A percentile compares a stretch with the other conserved stretches of the same genome.
phyloP scores from a whole-genome alignment of 2,888 invertebrate species.

The Sipha maydis region DNA sequence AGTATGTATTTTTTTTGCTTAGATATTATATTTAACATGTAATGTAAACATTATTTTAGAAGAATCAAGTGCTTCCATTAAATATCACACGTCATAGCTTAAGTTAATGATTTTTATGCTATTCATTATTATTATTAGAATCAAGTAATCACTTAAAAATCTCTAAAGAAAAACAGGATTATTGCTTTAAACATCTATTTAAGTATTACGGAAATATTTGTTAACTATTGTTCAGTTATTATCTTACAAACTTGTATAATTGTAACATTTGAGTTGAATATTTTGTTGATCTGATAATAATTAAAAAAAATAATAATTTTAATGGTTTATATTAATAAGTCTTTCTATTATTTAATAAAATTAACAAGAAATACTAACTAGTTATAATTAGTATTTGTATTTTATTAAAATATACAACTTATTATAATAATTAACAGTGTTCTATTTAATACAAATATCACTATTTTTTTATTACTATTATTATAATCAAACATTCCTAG shows the following conservation, averaged over 20 bases:
- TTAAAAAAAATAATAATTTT: no score
- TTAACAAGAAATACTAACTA: background rate
- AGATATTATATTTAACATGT: background rate
- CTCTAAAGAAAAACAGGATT: background rate
- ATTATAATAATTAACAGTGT: background rate
- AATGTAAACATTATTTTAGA: conserved; percentile 12
- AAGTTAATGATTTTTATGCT: background rate
- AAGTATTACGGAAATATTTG: conserved; percentile 3
- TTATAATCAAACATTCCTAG: no score
- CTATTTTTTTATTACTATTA: background rate
- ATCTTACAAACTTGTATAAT: background rate
- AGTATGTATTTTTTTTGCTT: background rate
- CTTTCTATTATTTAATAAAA: background rate
- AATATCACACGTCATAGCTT: conserved; percentile 14
- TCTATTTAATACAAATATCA: conserved; percentile 5
- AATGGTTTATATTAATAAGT: background rate
- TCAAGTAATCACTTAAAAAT: background rate
- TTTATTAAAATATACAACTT: background rate
- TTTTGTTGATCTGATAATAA: background rate
- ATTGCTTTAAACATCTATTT: background rate
- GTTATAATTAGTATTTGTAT: conserved; percentile 6
- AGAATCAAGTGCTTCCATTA: conserved; percentile 55
- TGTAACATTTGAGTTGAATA: background rate
- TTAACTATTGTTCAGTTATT: background rate
- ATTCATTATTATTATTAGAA: background rate